Evolutionary conservation across 2,797 vertebrate species (phyloP), one percentile per base, ranked within the genome.

Genomic region (Monodelphis domestica): DNA sequence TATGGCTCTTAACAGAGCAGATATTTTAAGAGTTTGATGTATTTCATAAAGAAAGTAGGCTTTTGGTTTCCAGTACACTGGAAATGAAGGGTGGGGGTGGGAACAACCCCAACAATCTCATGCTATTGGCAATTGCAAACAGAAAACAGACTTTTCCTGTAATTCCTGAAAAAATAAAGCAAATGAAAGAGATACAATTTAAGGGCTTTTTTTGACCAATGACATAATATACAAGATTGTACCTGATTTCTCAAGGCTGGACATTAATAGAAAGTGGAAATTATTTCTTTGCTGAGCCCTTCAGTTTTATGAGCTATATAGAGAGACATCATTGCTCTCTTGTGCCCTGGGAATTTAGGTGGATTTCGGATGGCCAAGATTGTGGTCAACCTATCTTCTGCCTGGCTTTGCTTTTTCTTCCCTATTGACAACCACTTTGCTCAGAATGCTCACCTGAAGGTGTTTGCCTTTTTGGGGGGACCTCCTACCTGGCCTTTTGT

Each of bases 261-360:
- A 88, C 90, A 33, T 52, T 92, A 97, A 54, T 94, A 88, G 51
- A 30, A 1, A 54, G 56, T 95, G 91, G 88, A 96, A 96, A 90
- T 93, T 87, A 54, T 93, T 95, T 88, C 28, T n/a, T 24, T 55
- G 11, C 0, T 50, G 90, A 90, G 0, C 5, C 1, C 70, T 95
- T 91, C 33, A 30, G 1, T 50, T 0, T 0, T 6, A 51, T 57
- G 53, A 93, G 70, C 12, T 0, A 21, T 53, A 52, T n/a, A n/a
- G 11, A 90, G 90, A 87, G 52, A 91, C 92, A 92, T n/a, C 54
- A 87, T 78, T 78, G 38, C n/a, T 78, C 55, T 93, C 94, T 28
- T 3, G 89, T 53, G 59, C 0, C 0, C 89, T 91, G 94, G 33
- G 17, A 88, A 91, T 92, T 94, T 1, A 24, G 29, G 50, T 53